Conservation (phyloP, 2,797 vertebrate species). For the Enteromius fasciolatus region DNA sequence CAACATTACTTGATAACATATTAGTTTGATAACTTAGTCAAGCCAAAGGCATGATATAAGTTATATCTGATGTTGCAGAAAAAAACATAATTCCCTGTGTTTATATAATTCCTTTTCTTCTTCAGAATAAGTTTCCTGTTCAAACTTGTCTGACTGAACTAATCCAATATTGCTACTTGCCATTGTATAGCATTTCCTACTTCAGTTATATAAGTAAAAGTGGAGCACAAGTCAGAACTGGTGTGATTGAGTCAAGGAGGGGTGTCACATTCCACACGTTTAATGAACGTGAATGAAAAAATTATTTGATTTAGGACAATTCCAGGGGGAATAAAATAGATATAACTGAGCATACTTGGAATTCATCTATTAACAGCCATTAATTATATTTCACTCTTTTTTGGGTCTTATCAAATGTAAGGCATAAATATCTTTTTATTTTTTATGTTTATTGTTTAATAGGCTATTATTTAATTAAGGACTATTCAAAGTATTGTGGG, state of each 20-base stretch:
- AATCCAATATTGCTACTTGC: no score
- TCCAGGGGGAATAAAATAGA: background rate
- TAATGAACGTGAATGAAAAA: no score
- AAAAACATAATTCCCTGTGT: background rate
- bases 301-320: background rate
- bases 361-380: background rate
- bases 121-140: no score
- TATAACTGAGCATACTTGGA: background rate
- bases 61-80: background rate
- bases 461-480: background rate
- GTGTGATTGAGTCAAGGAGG: background rate
- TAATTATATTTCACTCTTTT: background rate
- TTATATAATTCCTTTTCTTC: no score
- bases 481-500: background rate
- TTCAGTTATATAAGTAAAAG: background rate
- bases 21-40: background rate
- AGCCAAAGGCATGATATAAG: background rate
- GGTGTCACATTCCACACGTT: background rate
- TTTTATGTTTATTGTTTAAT: background rate
- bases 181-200: no score
- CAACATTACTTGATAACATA: background rate
- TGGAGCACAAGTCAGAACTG: background rate
- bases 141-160: no score
- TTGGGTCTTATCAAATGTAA: background rate
- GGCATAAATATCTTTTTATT: background rate